A percentile compares a stretch with the other conserved stretches of the same genome.
Conservation (phyloP, 2,113 vertebrate species). For the Anoplopoma fimbria region DNA sequence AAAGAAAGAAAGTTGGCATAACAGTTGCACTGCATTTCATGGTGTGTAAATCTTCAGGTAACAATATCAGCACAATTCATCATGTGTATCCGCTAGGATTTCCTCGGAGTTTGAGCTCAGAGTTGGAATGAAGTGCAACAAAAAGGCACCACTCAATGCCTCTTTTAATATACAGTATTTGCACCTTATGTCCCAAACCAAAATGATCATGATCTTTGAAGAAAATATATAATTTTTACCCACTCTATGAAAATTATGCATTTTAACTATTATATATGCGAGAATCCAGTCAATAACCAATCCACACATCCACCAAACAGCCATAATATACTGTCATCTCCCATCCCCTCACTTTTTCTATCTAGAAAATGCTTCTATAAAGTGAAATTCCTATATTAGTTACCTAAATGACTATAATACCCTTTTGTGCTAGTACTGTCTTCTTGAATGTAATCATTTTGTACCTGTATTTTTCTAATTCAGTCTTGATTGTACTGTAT, state of each 20-base stretch:
- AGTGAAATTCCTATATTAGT: slow-evolving; percentile 84
- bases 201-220: slow-evolving; percentile 78
- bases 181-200: slow-evolving; percentile 86
- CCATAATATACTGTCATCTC: slow-evolving; percentile 74
- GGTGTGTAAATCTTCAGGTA: slow-evolving; percentile 93
- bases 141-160: slow-evolving; percentile 78
- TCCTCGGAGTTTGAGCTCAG: slow-evolving; percentile 67
- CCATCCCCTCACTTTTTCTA: slow-evolving; percentile 78
- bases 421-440: slow-evolving; percentile 88
- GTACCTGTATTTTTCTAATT: slow-evolving; percentile 90
- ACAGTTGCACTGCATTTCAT: slow-evolving; percentile 86
- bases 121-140: slow-evolving; percentile 78
- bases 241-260: slow-evolving; percentile 70
- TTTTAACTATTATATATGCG: slow-evolving; percentile 68
- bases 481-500: slow-evolving; percentile 85
- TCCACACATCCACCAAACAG: slow-evolving; percentile 72
- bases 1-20: slow-evolving; percentile 76
- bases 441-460: slow-evolving; percentile 90
- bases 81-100: slow-evolving; percentile 83
- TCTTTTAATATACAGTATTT: slow-evolving; percentile 83
- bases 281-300: slow-evolving; percentile 72
- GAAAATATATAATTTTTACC: slow-evolving; percentile 68
- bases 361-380: slow-evolving; percentile 85
- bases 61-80: slow-evolving; percentile 92
- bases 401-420: slow-evolving; percentile 82